Evolutionary conservation across 2,888 invertebrate genomes (phyloP), one percentile per base, ranked within the genome.

Genomic region (Tanytarsus gracilentus): DNA sequence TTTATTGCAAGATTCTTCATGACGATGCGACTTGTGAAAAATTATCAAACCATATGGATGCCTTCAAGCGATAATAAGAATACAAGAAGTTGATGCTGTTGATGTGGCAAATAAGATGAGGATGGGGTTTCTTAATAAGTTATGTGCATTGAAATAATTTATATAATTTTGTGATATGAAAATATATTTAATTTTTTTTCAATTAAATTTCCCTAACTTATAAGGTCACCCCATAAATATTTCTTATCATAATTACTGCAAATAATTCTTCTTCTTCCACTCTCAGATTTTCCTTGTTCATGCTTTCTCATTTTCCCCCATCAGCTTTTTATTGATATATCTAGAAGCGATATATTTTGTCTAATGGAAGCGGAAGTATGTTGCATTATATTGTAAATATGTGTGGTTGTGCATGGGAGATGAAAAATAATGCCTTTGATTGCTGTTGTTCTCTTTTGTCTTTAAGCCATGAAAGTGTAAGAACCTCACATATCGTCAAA

Each of bases 221-320:
- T n/a, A n/a, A n/a, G n/a, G n/a, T n/a, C n/a, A n/a, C n/a, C n/a
- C n/a, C n/a, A n/a, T n/a, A 36, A 6, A 5, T 40, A 55, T n/a
- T 55, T 21, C 55, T 55, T 55, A 55, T 55, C 55, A 55, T 55
- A 55, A 55, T 55, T 55, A 55, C 40, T 55, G 39, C 8, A 39
- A 26, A 55, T 40, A 55, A 21, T 33, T 30, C n/a, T n/a, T n/a
- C n/a, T n/a, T n/a, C n/a, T 51, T 53, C 36, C 4, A 5, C 44
- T 23, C 11, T 44, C n/a, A 18, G 11, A 44, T 40, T 36, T 36
- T n/a, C 36, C 9, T 6, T 36, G 14, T 33, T 14, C 11, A 14
- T 36, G n/a, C 36, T 14, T 36, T 9, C 36, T 9, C 5, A 1
- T n/a, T 36, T 36, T 36, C 5, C 36, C 36, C n/a, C 14, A n/a